A percentile compares a stretch with the other conserved stretches of the same genome.
Evolutionary conservation across 2,888 invertebrate genomes (phyloP).

Genomic region (Cerceris rybyensis): DNA sequence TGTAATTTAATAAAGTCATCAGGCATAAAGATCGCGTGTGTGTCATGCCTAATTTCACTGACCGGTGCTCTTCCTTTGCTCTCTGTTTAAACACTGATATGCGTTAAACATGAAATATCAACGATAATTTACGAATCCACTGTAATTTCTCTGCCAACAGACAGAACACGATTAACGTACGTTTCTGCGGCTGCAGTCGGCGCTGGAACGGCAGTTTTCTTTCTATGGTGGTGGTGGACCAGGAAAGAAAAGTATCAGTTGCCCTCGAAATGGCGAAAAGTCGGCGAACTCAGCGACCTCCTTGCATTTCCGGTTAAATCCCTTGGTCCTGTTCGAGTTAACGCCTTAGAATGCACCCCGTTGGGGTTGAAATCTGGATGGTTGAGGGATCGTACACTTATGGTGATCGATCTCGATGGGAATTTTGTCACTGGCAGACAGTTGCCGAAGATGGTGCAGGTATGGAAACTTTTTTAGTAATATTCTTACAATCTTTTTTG

Average conservation of each 20-base stretch:
- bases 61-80: too few relatives aligned
- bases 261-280: conserved; percentile 84
- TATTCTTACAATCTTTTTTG: too few relatives aligned
- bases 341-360: conserved; percentile 83
- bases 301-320: conserved; percentile 86
- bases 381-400: conserved; percentile 84
- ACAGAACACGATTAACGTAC: conserved; percentile 71
- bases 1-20: too few relatives aligned
- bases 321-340: conserved; percentile 83
- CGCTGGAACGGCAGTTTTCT: conserved; percentile 71
- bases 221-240: conserved; percentile 73
- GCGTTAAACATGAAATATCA: too few relatives aligned
- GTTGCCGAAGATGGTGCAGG: conserved; percentile 83
- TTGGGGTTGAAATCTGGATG: conserved; percentile 84
- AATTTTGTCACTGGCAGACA: conserved; percentile 85
- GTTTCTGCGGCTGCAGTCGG: conserved; percentile 74
- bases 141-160: conserved; percentile 43
- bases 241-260: conserved; percentile 63
- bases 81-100: too few relatives aligned
- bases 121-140: too few relatives aligned
- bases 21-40: too few relatives aligned
- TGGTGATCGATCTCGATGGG: conserved; percentile 84
- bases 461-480: conserved; percentile 35
- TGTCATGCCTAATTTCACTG: too few relatives aligned
- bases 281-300: conserved; percentile 84